Evolutionary conservation across 2,888 invertebrate genomes (phyloP), one percentile per base, ranked within the genome.

Genomic region (Hirudinaria manillensis): DNA sequence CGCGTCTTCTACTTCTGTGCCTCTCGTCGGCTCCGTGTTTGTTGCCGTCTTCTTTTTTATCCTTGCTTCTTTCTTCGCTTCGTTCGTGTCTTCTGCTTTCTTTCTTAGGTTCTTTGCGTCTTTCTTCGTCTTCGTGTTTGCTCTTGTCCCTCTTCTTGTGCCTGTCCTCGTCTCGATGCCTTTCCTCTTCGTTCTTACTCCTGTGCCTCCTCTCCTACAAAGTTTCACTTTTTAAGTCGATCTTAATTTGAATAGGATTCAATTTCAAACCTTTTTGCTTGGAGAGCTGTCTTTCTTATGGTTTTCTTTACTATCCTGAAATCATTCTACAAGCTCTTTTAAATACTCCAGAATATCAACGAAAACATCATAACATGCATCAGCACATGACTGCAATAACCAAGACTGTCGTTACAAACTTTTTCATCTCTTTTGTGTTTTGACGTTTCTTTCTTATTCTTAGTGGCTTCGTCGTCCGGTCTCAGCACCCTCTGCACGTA

Each of bases 401-500:
- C 1, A 45, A 45, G 45, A 45, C 45, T 10, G 16, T 61, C 24
- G n/a, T 21, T 61, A 61, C 2, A 24, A 61, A 61, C 61, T 19
- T 61, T 29, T 29, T 61, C 61, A 29, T 61, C 24, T 61, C 61
- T 61, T 61, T 29, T 24, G 29, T 29, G 61, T 61, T 61, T 61
- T 29, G 61, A 61, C 19, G 61, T 13, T 27, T 61, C 61, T 61
- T 61, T 61, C 61, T 61, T 61, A 19, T 24, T 29, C 29, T 29
- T 24, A 29, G 24, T 10, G 61, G 24, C 61, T 27, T 29, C 61
- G 61, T 61, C 61, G n/a, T 61, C 61, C 4, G 61, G 29, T 29
- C 24, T 61, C 61, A 61, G n/a, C 24, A 86, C 83, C 79, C 82
- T 83, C 76, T 82, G 80, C 7, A 87, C 85, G 78, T 84, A 84